These are phyloP conservation scores for Indicator indicator DNA, from an alignment of 2,113 vertebrate species.

Conservation along the genomic window DNA sequence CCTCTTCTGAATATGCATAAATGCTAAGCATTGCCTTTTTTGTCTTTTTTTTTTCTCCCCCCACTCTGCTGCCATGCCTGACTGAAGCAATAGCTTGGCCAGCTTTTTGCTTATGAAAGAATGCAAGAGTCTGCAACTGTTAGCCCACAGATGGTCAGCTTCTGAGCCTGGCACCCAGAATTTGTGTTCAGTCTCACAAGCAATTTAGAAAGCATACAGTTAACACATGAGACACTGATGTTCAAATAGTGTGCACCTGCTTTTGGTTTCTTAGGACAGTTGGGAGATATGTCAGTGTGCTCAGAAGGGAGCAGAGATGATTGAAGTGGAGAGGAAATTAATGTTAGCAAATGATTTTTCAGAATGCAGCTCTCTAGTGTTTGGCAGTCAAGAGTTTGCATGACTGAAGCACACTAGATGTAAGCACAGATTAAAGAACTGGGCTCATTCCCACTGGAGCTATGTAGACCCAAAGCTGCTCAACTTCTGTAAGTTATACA, in stretches of 20 bases:
- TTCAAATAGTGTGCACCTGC: not conserved
- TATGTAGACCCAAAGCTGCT: not conserved
- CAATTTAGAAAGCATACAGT: conserved; percentile 9
- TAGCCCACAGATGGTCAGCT: conserved; percentile 19
- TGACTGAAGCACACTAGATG: not conserved
- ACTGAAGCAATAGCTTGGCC: conserved; percentile 8
- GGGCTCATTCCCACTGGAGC: not conserved
- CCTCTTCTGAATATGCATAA: conserved; percentile 44
- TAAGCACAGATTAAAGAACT: not conserved
- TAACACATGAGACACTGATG: conserved; percentile 11
- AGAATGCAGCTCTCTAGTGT: not conserved
- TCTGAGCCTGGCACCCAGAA: not conserved
- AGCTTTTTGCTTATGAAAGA: conserved; percentile 19
- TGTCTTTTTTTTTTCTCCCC: not conserved
- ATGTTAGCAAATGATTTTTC: not conserved
- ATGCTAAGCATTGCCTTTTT: not conserved
- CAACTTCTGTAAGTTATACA: not conserved
- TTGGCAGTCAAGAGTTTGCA: not conserved
- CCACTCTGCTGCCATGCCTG: not conserved
- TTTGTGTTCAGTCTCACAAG: not conserved
- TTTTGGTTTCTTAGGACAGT: not conserved
- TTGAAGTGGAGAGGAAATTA: not conserved
- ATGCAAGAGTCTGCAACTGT: not conserved
- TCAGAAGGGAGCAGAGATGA: not conserved
- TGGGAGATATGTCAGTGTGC: not conserved